phyloP scores from a whole-genome alignment of 35 echinoderm and acorn worm genomes.

The Strongylocentrotus purpuratus region DNA sequence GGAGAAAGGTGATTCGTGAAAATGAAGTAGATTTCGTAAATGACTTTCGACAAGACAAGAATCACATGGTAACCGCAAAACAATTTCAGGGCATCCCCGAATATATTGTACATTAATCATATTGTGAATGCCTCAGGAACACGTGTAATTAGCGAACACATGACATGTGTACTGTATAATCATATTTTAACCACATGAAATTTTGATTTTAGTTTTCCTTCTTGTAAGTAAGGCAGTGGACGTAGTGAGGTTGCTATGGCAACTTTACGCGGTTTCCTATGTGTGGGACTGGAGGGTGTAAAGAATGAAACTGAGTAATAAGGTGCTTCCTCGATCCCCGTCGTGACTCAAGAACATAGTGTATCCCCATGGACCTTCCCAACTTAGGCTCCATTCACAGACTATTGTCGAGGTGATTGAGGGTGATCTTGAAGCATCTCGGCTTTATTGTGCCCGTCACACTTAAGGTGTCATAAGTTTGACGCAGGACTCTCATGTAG shows the following conservation, averaged over 20 bases:
- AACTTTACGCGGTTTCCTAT: not conserved
- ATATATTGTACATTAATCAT: not conserved
- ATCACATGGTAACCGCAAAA: not conserved
- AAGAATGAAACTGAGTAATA: conserved; percentile 18
- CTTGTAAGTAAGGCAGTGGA: not conserved
- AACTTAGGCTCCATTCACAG: not conserved
- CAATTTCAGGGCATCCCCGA: not conserved
- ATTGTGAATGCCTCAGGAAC: not conserved
- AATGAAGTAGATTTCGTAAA: not conserved
- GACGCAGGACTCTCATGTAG: no score
- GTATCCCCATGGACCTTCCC: not conserved
- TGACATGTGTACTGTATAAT: not conserved
- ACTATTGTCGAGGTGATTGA: no score
- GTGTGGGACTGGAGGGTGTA: not conserved
- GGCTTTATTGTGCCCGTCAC: no score
- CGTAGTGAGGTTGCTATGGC: not conserved
- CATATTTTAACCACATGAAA: not conserved
- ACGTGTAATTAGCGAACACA: not conserved
- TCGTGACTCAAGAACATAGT: not conserved
- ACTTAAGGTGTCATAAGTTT: no score
- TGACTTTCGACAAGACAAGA: no score
- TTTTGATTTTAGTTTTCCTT: not conserved
- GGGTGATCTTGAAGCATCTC: no score
- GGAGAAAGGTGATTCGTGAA: not conserved
- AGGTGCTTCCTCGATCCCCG: not conserved